Conservation (phyloP, 2,888 invertebrate genomes). For the Atrina japonica region DNA sequence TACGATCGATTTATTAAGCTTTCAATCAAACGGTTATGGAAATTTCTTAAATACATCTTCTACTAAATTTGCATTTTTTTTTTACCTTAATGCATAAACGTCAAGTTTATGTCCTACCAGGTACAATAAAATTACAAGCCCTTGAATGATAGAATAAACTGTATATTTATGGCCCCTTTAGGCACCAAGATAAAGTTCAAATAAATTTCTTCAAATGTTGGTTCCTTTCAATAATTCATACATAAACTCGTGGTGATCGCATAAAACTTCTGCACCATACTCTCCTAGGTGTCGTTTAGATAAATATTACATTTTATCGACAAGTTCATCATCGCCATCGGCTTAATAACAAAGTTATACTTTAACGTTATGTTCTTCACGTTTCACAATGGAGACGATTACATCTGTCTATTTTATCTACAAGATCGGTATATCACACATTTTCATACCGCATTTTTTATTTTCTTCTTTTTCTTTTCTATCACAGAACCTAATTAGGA, state of each 20-base stretch:
- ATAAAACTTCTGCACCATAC: constrained; percentile 15
- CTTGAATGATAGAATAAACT: constrained; percentile 26
- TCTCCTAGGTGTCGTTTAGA: constrained; percentile 34
- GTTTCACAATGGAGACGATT: constrained; percentile 8
- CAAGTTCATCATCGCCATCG: constrained; percentile 21
- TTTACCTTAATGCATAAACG: constrained; percentile 19
- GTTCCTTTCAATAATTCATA: constrained; percentile 40
- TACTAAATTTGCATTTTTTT: constrained; percentile 30
- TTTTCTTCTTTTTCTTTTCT: too few relatives aligned
- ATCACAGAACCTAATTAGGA: too few relatives aligned
- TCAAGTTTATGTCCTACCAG: constrained; percentile 29
- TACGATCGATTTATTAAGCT: constrained; percentile 1
- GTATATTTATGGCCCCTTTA: constrained; percentile 27
- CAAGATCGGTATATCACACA: too few relatives aligned
- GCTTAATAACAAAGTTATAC: too few relatives aligned
- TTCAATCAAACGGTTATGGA: constrained; percentile 12
- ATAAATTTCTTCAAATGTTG: constrained; percentile 33
- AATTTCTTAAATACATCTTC: constrained; percentile 32
- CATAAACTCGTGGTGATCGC: constrained; percentile 29
- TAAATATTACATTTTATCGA: constrained; percentile 41
- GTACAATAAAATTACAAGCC: constrained; percentile 17
- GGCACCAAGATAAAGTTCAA: constrained; percentile 30
- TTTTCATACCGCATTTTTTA: too few relatives aligned
- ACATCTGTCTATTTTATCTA: neutral
- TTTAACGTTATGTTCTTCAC: too few relatives aligned